Conservation (phyloP, 2,113 vertebrate species). For the Takifugu bimaculatus region DNA sequence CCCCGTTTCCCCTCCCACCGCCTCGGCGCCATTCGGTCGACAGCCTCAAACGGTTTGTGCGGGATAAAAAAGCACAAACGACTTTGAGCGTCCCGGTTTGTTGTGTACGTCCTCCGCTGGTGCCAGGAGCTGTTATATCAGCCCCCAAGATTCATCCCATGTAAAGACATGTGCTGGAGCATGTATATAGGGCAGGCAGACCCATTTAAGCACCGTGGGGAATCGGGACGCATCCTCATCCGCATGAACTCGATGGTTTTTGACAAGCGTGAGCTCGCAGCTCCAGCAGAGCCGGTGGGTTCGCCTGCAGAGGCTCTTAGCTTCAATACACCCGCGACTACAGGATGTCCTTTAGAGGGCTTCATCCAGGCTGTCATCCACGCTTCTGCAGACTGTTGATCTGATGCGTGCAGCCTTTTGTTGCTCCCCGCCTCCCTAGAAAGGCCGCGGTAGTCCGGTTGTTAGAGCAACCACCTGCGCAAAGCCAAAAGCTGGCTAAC, state of each 20-base stretch:
- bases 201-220: constrained; percentile 7
- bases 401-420: no score
- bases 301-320: constrained; percentile 27
- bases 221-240: constrained; percentile 32
- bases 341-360: constrained; percentile 25
- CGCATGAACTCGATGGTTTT: constrained; percentile 26
- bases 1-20: constrained; percentile 9
- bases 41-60: constrained; percentile 15
- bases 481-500: no score
- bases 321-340: constrained; percentile 34
- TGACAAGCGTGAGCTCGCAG: constrained; percentile 44
- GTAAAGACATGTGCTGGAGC: constrained; percentile 21
- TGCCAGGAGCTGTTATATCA: constrained; percentile 31
- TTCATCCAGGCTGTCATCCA: constrained; percentile 2
- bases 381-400: no score
- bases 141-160: constrained; percentile 7
- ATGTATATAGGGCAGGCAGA: constrained; percentile 39
- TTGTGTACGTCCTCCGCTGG: constrained; percentile 9
- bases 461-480: no score
- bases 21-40: constrained; percentile 25
- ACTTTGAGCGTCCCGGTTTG: constrained; percentile 34
- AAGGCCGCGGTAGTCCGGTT: no score
- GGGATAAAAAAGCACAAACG: constrained; percentile 8
- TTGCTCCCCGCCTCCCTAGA: no score
- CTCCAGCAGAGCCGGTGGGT: constrained; percentile 17